Evolutionary conservation across 1,140 invertebrate genomes (phyloP), one percentile per base, ranked within the genome.

Genomic region (Drosophila parabipectinata): DNA sequence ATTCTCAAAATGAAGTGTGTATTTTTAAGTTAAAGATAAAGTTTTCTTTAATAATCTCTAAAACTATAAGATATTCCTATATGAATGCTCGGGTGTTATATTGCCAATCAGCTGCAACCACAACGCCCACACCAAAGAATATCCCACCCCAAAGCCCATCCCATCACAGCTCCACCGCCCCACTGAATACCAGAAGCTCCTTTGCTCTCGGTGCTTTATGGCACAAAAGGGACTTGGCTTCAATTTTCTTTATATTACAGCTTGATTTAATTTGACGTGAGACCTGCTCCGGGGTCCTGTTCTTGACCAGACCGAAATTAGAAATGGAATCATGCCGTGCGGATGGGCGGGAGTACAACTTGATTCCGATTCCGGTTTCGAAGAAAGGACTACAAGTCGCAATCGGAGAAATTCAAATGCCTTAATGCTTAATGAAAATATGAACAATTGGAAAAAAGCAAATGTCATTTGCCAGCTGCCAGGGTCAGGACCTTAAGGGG

Each of bases 191-290:
- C 28, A 7, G 37, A 37, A 59, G 61, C 32, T 56, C 53, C 44
- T 61, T 56, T 24, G 57, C 28, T 10, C 45, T 34, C 50, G 39
- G 34, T 88, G 72, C 60, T 85, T 88, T 88, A 88, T 88, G 72
- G 83, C 60, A 77, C 83, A 83, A 88, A 88, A 51, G 83, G 83
- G 83, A 88, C 56, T 71, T 88, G 84, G 72, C 83, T 87, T 88
- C 83, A 88, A 88, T 88, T 88, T 88, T 88, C 83, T 88, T 88
- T 88, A 88, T 88, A 88, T 88, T 88, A 88, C 61, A 79, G 64
- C 83, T 79, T 88, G 83, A 88, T 88, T 88, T 88, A 88, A 88
- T 88, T 88, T 88, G 83, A 88, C 83, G 84, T 89, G 83, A 88
- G 83, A 88, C 83, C 64, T 87, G 83, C 85, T 80, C 74, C 58